Evolutionary conservation across 2,888 invertebrate species (phyloP).

Genomic region (Zaprionus bogoriensis): DNA sequence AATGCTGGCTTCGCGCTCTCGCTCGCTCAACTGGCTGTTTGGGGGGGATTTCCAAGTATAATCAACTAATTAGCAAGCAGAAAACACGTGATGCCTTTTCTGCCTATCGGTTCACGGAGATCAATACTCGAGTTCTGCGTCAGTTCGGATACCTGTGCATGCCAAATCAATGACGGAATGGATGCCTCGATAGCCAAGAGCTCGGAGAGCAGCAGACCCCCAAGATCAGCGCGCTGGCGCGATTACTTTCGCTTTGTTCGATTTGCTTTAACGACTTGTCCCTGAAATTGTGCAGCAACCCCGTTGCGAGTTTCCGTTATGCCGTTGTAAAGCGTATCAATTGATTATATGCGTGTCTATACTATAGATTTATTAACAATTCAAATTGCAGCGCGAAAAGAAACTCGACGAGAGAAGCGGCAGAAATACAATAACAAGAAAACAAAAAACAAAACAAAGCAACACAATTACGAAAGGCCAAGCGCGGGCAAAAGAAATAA

Average conservation of each 20-base stretch:
- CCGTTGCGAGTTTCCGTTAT: constrained; percentile 57
- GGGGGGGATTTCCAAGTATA: constrained; percentile 55
- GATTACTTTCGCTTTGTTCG: constrained; percentile 10
- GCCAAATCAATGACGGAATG: constrained; percentile 28
- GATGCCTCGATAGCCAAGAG: background rate
- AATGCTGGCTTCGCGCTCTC: background rate
- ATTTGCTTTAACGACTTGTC: constrained; percentile 41
- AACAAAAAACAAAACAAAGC: constrained; percentile 5
- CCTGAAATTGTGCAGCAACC: constrained; percentile 76
- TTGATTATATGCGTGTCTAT: constrained; percentile 52
- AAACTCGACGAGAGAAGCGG: constrained; percentile 9
- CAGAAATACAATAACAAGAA: background rate
- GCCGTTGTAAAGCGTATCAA: constrained; percentile 37
- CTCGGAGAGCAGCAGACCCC: background rate
- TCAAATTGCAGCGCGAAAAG: constrained; percentile 55
- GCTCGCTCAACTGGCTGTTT: background rate
- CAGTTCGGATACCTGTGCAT: constrained; percentile 28
- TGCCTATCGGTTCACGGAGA: constrained; percentile 60
- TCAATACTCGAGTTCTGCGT: constrained; percentile 30
- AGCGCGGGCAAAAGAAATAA: background rate
- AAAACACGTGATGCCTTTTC: constrained; percentile 65
- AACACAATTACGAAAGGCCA: constrained; percentile 9
- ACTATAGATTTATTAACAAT: constrained; percentile 66
- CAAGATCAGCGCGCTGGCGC: background rate
- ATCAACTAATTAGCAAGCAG: constrained; percentile 44